phyloP scores from a whole-genome alignment of 2,113 vertebrate genomes.

The Cyanoderma ruficeps region DNA sequence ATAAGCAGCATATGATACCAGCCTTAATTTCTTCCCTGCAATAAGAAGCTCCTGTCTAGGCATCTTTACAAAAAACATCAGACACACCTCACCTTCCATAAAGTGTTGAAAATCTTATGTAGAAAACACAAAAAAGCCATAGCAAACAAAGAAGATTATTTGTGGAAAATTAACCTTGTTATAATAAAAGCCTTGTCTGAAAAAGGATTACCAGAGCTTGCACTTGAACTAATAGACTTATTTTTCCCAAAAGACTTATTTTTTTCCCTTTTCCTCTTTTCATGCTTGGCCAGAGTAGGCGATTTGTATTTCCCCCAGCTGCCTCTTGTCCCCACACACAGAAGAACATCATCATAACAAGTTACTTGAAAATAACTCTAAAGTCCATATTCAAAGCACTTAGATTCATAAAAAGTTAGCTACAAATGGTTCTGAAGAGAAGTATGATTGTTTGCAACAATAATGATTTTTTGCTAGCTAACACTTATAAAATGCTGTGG shows the following conservation, averaged over 20 bases:
- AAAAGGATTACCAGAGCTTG: neutral
- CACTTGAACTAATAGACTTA: neutral
- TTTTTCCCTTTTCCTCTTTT: neutral
- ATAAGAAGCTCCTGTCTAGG: neutral
- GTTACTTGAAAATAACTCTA: neutral
- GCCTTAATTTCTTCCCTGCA: neutral
- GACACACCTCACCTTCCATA: neutral
- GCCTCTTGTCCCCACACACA: neutral
- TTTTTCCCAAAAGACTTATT: neutral
- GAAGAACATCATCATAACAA: neutral
- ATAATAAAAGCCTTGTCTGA: neutral
- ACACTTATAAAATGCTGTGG: neutral
- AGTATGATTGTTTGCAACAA: neutral
- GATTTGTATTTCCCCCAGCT: neutral
- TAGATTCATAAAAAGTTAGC: neutral
- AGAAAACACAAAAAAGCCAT: neutral
- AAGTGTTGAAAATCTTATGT: neutral
- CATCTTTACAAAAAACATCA: neutral
- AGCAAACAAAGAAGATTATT: neutral
- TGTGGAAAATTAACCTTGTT: neutral
- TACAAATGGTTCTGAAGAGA: neutral
- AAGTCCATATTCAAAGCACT: neutral
- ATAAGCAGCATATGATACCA: neutral
- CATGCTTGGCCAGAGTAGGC: neutral
- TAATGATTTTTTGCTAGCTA: slow-evolving; percentile 8